Evolutionary conservation across 1,140 invertebrate genomes (phyloP), one percentile per base, ranked within the genome.

Genomic region (Odontomachus brunneus): DNA sequence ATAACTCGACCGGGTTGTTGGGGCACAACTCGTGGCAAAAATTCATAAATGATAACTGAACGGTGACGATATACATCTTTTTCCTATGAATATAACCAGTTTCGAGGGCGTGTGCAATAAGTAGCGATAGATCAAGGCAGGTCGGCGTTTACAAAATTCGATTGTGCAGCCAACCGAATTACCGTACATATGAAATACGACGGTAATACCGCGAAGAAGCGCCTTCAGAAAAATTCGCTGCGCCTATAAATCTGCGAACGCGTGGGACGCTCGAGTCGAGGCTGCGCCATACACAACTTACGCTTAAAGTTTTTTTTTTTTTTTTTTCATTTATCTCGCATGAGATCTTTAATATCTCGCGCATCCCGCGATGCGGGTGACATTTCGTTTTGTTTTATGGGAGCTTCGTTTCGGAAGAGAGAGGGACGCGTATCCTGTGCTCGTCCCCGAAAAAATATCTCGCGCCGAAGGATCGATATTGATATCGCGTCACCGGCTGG

Each of bases 401-500:
- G 15, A 44, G 17, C 57, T 67, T 71, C 24, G 65, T 78, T 51
- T 44, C 63, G 22, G 22, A 26, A 38, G 55, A 57, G 22, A 24
- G 29, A 44, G 29, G n/a, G n/a, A 55, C 15, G 44, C 26, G 11
- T 49, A 3, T 75, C 63, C 29, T 44, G 26, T 12, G 17, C 38
- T 7, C 2, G 48, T 38, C 33, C 29, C 3, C 33, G 75, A 33
- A 48, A 69, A 71, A 57, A 71, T 57, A 80, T 80, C 51, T 71
- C 75, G 33, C 29, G 59, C 9, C 49, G 51, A 44, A 57, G n/a
- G 44, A 53, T 57, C 65, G 33, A 24, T 22, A 80, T 80, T 71
- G 75, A 80, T 80, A 71, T 59, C 49, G 75, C 62, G 48, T 29
- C 53, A 33, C 33, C 75, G 65, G 33, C 4, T 71, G 75, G 22